Evolutionary conservation across 2,113 vertebrate species (phyloP).

Genomic region (Phoenicopterus ruber): DNA sequence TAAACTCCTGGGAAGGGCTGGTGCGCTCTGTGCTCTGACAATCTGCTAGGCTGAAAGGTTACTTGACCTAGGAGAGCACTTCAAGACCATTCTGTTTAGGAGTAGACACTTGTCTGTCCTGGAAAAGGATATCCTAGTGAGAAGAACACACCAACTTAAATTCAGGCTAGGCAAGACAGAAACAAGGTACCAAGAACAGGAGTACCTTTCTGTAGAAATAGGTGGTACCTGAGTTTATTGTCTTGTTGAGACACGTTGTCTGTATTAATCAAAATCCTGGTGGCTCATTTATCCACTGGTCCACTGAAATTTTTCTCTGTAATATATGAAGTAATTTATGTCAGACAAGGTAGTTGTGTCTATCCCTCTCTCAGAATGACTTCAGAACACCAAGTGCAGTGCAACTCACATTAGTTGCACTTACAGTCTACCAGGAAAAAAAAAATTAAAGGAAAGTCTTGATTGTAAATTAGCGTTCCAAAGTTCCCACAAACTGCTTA

Average conservation of each 20-base stretch:
- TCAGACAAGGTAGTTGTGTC: background rate
- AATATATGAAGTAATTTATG: background rate
- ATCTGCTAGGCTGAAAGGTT: background rate
- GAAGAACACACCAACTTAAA: background rate
- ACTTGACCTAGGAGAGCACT: background rate
- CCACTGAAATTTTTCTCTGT: background rate
- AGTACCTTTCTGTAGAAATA: background rate
- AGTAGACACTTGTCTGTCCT: background rate
- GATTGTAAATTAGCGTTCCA: background rate
- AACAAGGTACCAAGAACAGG: background rate
- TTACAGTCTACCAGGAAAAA: background rate
- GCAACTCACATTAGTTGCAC: background rate
- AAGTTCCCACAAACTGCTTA: background rate
- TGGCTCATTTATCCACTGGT: background rate
- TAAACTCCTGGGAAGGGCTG: background rate
- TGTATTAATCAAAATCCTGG: background rate
- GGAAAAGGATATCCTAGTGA: background rate
- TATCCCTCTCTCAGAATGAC: background rate
- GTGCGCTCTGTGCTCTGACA: background rate
- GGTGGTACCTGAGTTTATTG: background rate
- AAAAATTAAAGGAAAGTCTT: background rate
- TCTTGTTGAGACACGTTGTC: background rate
- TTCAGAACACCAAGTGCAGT: background rate
- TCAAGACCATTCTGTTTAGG: background rate
- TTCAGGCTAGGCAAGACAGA: background rate